These are phyloP conservation scores for Leptogaster cylindrica DNA, from an alignment of 2,888 invertebrate genomes.

Conservation along the genomic window DNA sequence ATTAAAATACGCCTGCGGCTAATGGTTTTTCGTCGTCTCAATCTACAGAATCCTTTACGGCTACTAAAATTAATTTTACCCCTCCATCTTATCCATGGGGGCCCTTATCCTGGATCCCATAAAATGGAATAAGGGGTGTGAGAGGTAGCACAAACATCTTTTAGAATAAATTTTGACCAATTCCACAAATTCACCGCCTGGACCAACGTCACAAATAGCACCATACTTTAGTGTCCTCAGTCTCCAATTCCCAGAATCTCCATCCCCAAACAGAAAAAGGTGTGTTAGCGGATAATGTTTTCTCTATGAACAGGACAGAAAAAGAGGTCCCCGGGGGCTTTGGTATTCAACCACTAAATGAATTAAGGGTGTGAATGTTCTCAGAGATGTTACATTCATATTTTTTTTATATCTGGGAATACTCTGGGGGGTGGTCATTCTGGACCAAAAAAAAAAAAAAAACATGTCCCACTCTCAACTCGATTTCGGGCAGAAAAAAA, in stretches of 20 bases:
- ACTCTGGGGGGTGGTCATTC: constrained; percentile 17
- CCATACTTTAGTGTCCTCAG: constrained; percentile 1
- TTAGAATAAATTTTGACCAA: constrained; percentile 41
- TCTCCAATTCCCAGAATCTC: not conserved
- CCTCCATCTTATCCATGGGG: not conserved
- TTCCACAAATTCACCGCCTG: constrained; percentile 28
- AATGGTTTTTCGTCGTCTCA: constrained; percentile 39
- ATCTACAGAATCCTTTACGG: constrained; percentile 25
- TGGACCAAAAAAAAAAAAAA: too few species aligned
- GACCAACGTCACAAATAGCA: too few species aligned
- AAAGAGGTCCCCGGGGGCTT: not conserved
- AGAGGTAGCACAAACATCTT: constrained; percentile 38
- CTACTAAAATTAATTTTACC: constrained; percentile 38
- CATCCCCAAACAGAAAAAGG: constrained; percentile 3
- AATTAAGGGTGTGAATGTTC: constrained; percentile 27
- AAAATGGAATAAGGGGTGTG: constrained; percentile 32
- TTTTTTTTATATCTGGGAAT: not conserved
- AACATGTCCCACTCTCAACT: too few species aligned
- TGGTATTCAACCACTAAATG: constrained; percentile 19
- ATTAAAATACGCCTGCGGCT: constrained; percentile 43
- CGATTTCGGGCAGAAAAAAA: constrained; percentile 3
- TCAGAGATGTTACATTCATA: not conserved
- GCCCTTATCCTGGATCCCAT: not conserved
- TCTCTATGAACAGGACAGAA: not conserved
- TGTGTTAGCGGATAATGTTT: constrained; percentile 22